Evolutionary conservation across 2,888 invertebrate species (phyloP), one percentile per base, ranked within the genome.

Genomic region (Himalopsyche kuldschensis): DNA sequence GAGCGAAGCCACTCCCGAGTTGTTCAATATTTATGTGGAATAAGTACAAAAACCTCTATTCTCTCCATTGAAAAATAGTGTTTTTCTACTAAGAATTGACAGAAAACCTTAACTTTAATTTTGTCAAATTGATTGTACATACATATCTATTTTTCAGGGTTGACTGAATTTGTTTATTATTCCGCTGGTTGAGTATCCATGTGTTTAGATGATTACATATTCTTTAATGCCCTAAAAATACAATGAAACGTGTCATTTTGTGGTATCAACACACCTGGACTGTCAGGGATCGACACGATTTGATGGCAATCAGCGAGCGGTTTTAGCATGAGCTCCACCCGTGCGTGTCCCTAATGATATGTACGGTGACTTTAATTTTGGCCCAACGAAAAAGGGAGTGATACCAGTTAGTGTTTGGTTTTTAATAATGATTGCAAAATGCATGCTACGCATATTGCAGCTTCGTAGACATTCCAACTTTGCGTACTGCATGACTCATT

Each of bases 401-500:
- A 31, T 80, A 3, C 75, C 46, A n/a, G 63, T 80, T 80, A 32
- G 24, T 81, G 63, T 75, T 78, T 55, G 55, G 20, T 79, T 81
- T 78, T 81, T 82, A 75, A 78, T 81, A 55, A 48, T 81, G 76
- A 81, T 81, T 81, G 81, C 81, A 55, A 76, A 47, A 48, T 75
- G 76, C 81, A 81, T 81, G 81, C 81, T 76, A 76, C 76, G 76
- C 76, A 81, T 48, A 55, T 76, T 81, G 75, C 48, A 76, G 30
- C 76, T 81, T 77, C 27, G 48, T 55, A 76, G 48, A 31, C 48
- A 32, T 46, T 48, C 41, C 48, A 69, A 69, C 63, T 11, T 35
- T 79, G 24, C 35, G 77, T 2, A 41, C 79, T 78, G 76, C 76
- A 17, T 84, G 84, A 84, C 55, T 84, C 84, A 84, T 69, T 35